A percentile compares a stretch with the other conserved stretches of the same genome.
These are phyloP conservation scores for Oscheius sp. DNA, from an alignment of 2,888 invertebrate species.

Conservation along the genomic window DNA sequence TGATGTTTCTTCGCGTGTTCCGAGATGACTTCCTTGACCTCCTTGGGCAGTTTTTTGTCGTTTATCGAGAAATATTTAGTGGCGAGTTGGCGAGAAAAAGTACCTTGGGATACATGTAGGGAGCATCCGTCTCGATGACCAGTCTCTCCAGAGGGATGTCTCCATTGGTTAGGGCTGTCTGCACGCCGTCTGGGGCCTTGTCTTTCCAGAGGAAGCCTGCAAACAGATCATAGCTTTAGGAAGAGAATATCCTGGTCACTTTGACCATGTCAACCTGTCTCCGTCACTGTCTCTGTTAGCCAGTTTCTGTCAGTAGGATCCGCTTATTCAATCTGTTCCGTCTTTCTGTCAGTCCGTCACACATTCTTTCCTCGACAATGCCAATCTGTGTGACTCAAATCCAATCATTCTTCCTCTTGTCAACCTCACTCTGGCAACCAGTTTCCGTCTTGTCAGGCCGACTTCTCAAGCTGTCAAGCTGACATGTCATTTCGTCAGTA, in stretches of 20 bases:
- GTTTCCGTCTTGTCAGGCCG: no score
- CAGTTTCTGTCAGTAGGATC: no score
- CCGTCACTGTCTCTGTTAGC: no score
- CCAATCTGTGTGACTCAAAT: no score
- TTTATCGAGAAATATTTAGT: conserved; percentile 74
- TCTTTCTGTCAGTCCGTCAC: no score
- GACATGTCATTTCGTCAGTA: not conserved
- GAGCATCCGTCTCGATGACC: conserved; percentile 91
- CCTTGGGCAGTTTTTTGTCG: conserved; percentile 88
- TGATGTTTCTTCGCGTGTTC: conserved; percentile 52
- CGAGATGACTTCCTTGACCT: conserved; percentile 83
- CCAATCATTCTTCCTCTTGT: no score
- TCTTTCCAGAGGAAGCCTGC: conserved; percentile 88
- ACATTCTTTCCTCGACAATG: no score
- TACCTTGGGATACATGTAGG: conserved; percentile 93
- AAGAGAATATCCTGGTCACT: not conserved
- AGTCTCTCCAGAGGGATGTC: conserved; percentile 86
- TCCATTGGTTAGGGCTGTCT: conserved; percentile 85
- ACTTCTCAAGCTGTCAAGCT: no score
- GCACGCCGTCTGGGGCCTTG: conserved; percentile 89
- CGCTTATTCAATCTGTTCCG: no score
- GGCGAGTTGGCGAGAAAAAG: not conserved
- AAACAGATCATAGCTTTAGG: conserved; percentile 43
- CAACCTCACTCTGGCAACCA: no score
- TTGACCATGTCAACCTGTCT: no score